These are phyloP conservation scores for Mionectes olivaceus DNA, from an alignment of 2,797 vertebrate genomes.

Conservation along the genomic window DNA sequence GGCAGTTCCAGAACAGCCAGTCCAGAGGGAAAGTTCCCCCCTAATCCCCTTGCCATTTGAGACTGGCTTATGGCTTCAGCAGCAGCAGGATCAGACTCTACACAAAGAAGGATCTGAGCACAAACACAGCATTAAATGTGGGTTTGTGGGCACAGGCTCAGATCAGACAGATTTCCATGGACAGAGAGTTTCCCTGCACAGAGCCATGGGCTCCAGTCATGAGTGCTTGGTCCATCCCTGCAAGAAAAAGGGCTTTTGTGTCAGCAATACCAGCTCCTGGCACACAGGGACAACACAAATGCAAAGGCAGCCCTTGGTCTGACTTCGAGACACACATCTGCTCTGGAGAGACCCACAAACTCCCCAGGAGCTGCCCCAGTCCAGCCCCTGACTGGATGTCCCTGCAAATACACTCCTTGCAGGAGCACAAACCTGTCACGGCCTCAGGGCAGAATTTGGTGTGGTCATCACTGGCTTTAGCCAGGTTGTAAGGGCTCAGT, in stretches of 20 bases:
- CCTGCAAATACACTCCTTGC: rapidly evolving
- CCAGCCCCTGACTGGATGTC: neutral
- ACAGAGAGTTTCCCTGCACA: neutral
- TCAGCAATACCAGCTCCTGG: neutral
- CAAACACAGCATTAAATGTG: neutral
- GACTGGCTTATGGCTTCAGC: neutral
- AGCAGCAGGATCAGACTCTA: neutral
- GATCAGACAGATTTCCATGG: neutral
- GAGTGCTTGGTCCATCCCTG: neutral
- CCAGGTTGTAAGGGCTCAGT: neutral
- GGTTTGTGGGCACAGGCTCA: neutral
- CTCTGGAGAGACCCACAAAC: neutral
- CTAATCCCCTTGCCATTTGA: neutral
- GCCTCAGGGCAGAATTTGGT: neutral
- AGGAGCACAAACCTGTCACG: neutral
- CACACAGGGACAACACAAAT: neutral
- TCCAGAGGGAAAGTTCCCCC: neutral
- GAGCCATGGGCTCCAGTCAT: rapidly evolving
- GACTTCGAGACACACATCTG: neutral
- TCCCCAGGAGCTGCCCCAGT: neutral
- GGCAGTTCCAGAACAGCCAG: neutral
- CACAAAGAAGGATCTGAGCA: rapidly evolving
- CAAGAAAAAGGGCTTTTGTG: neutral
- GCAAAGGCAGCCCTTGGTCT: neutral
- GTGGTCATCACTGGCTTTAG: neutral